phyloP scores from a whole-genome alignment of 2,888 invertebrate genomes.

The Agrilus mali region DNA sequence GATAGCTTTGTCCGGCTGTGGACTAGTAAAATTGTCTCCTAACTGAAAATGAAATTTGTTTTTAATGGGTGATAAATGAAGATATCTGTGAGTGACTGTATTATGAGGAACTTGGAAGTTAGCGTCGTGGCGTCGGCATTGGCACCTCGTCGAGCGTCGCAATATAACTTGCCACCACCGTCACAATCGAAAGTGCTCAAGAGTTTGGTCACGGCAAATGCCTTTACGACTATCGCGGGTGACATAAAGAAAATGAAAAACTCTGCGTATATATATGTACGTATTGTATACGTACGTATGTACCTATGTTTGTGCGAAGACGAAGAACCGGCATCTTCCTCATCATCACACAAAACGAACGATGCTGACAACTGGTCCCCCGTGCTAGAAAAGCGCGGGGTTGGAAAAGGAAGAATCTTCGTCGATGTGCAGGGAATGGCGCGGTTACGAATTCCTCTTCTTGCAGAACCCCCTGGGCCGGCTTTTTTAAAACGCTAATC shows the following conservation, averaged over 20 bases:
- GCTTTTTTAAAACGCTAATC: slow-evolving; percentile 36
- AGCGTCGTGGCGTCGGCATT: no score
- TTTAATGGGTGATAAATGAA: no score
- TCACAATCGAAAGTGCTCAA: slow-evolving; percentile 36
- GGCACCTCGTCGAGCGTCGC: no score
- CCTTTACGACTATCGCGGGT: slow-evolving; percentile 76
- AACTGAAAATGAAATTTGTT: no score
- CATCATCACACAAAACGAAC: slow-evolving; percentile 13
- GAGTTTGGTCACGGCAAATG: slow-evolving; percentile 80
- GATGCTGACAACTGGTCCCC: slow-evolving; percentile 31
- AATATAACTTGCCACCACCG: slow-evolving; percentile 9
- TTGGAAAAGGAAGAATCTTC: not conserved
- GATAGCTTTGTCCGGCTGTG: no score
- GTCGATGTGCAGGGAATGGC: no score
- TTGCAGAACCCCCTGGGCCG: slow-evolving; percentile 1
- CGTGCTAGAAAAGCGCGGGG: not conserved
- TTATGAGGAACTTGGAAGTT: no score
- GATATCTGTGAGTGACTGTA: no score
- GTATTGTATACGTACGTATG: slow-evolving; percentile 28
- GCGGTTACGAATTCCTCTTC: not conserved
- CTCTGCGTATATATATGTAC: slow-evolving; percentile 38
- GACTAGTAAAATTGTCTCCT: no score
- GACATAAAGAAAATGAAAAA: slow-evolving; percentile 85
- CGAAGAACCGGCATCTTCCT: not conserved
- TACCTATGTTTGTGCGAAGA: no score